Evolutionary conservation across 2,113 vertebrate species (phyloP).

Genomic region (Hyaena hyaena): DNA sequence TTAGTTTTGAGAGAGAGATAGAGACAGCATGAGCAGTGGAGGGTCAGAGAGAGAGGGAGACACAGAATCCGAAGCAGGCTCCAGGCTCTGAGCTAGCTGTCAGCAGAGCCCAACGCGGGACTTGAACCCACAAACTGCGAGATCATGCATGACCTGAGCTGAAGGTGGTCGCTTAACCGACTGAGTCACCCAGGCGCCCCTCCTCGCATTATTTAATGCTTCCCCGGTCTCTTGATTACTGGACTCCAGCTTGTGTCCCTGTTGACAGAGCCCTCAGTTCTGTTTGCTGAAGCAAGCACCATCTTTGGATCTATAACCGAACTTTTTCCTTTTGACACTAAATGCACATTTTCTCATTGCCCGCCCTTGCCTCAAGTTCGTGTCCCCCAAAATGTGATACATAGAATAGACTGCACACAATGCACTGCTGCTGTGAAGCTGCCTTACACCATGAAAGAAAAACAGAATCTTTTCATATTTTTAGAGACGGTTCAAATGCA

Average conservation of each 20-base stretch:
- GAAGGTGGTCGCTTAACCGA: too few relatives aligned
- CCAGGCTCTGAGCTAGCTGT: too few relatives aligned
- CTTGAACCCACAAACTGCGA: too few relatives aligned
- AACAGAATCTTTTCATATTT: not conserved
- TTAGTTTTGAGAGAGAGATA: too few relatives aligned
- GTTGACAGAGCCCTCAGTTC: not conserved
- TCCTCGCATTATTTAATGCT: not conserved
- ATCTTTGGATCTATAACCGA: not conserved
- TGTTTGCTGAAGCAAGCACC: slow-evolving; percentile 22
- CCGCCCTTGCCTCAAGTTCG: not conserved
- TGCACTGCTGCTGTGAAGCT: not conserved
- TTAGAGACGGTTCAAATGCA: not conserved
- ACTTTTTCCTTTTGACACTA: not conserved
- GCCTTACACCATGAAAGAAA: not conserved
- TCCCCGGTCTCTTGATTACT: slow-evolving; percentile 54
- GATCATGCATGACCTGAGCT: too few relatives aligned
- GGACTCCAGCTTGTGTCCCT: slow-evolving; percentile 14
- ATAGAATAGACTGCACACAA: not conserved
- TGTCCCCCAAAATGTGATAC: not conserved
- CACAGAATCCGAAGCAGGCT: too few relatives aligned
- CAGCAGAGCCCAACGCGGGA: too few relatives aligned
- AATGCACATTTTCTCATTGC: not conserved
- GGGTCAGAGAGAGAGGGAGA: too few relatives aligned
- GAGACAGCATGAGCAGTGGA: too few relatives aligned
- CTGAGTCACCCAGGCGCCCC: too few relatives aligned